Evolutionary conservation across 30 jellyfish, hydroid and myxozoan genomes (phyloP), one percentile per base, ranked within the genome.

Genomic region (Aurelia coerulea): DNA sequence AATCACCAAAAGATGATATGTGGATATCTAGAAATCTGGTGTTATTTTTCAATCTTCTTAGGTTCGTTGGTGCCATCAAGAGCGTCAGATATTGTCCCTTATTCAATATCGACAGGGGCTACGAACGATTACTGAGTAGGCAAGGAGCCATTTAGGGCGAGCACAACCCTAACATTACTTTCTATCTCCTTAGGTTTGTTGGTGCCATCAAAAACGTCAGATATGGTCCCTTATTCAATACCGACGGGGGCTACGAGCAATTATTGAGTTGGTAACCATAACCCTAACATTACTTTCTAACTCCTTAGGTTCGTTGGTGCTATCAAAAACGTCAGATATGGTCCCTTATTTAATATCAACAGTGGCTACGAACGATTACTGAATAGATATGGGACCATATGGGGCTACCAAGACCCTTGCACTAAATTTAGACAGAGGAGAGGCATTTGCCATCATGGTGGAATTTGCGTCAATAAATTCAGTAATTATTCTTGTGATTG

Each of bases 51-150:
- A 46, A 46, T 46, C 56, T 46, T 14, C 56, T 1, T 9, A 83
- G 92, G 39, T 83, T 83, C 37, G 80, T 83, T 58, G 92, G 92
- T 50, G 92, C 92, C 5, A 71, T 83, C 37, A 71, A 59, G 58
- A 51, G 73, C 37, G 79, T 83, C 34, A 72, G 69, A 19, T 83
- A 83, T 50, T 74, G 86, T 2, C 80, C 92, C 1, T 41, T 52
- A 62, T 35, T 60, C 12, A 65, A 71, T 12, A n/a, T n/a, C 62
- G n/a, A 65, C 18, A 83, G 62, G n/a, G 78, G 88, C 31, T 53
- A 41, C 52, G 86, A 60, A 35, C 29, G 83, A 19, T 53, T 83
- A 37, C 81, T 83, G 34, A 79, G 15, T 8, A 60, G 19, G 42
- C 49, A 71, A 16, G 85, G 92, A 23, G 56, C 56, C 15, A 46